Evolutionary conservation across 2,888 invertebrate species (phyloP).

Genomic region (Drosophila picticornis): DNA sequence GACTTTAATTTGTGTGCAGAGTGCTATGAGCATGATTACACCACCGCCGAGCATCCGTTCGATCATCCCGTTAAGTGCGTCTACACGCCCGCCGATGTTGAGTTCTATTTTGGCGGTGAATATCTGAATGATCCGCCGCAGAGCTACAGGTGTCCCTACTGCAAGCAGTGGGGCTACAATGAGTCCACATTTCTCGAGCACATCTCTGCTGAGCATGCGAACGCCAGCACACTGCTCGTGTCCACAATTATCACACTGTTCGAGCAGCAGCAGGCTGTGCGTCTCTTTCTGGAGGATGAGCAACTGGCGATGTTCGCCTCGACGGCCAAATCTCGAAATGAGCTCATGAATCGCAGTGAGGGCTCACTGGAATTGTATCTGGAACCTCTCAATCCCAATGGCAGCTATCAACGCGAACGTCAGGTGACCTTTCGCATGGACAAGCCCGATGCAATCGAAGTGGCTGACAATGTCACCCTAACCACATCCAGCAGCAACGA

Average conservation of each 20-base stretch:
- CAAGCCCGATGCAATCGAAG: conserved; percentile 30
- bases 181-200: conserved; percentile 69
- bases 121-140: conserved; percentile 70
- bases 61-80: conserved; percentile 71
- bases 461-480: conserved; percentile 9
- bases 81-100: conserved; percentile 56
- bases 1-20: conserved; percentile 61
- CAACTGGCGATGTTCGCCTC: conserved; percentile 61
- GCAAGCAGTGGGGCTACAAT: conserved; percentile 69
- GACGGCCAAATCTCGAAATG: conserved; percentile 59
- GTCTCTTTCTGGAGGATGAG: conserved; percentile 67
- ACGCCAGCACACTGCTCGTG: conserved; percentile 59
- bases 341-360: conserved; percentile 45
- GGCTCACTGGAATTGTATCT: conserved; percentile 57
- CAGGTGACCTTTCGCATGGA: background rate
- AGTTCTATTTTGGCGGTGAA: conserved; percentile 67
- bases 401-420: conserved; percentile 55
- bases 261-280: conserved; percentile 69
- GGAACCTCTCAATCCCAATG: conserved; percentile 67
- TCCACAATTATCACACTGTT: conserved; percentile 67
- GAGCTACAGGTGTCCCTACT: conserved; percentile 71
- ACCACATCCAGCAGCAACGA: conserved; percentile 16
- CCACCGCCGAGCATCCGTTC: conserved; percentile 55
- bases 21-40: conserved; percentile 63
- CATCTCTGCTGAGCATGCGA: conserved; percentile 51